Evolutionary conservation across 2,888 invertebrate genomes (phyloP), one percentile per base, ranked within the genome.

Genomic region (Orthosia gothica): DNA sequence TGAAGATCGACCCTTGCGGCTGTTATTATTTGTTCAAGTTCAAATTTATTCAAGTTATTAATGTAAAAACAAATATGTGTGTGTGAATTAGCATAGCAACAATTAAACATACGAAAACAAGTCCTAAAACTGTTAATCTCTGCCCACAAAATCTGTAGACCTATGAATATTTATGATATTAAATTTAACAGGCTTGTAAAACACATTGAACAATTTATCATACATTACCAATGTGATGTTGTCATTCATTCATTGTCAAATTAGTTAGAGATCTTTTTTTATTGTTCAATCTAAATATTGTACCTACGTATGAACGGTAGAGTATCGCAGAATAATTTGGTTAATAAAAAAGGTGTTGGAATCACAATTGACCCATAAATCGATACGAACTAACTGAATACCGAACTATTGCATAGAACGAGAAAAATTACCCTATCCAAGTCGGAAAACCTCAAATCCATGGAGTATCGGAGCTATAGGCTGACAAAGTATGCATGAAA

Each of bases 161-260:
- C 18, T 11, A 68, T 68, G 68, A 68, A 68, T 68, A 68, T 68
- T 47, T 18, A 68, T 68, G 16, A 32, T 20, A 32, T 49, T 26
- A 47, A 13, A 67, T 67, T 18, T 47, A 26, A n/a, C 16, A 49
- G 67, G 26, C 26, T 67, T 68, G 47, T 68, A 18, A 49, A 68
- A 68, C 16, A 20, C 32, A 68, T 68, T 68, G 0, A 18, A 32
- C 67, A 26, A 68, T 12, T 16, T 67, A 49, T 16, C 68, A 67
- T 49, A 49, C 13, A 16, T 26, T 47, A 65, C 5, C 11, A n/a
- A 16, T 20, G 26, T 47, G 5, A 47, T 66, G 5, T 18, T 2
- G 26, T 66, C 26, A 5, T 20, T 20, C 47, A 59, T 59, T 59
- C 40, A 59, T 20, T 59, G 40, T 59, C 20, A n/a, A 54, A 54